Evolutionary conservation across 2,797 vertebrate species (phyloP).

Genomic region (Melanotaenia pygmaea): DNA sequence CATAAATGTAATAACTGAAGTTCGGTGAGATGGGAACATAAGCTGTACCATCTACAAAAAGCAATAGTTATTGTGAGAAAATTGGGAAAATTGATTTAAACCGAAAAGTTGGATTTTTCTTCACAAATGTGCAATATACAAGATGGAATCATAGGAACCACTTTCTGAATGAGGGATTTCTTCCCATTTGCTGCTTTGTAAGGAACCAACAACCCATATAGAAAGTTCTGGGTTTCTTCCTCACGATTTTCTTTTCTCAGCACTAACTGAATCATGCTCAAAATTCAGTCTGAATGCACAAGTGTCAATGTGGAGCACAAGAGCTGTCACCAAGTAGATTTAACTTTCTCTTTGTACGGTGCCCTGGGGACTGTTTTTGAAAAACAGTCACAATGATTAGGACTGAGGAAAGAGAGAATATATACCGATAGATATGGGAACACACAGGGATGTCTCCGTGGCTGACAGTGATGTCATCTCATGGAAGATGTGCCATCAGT

Average conservation of each 20-base stretch:
- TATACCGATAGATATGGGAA: background rate
- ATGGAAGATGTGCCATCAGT: slow-evolving; percentile 34
- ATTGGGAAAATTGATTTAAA: background rate
- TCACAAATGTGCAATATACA: slow-evolving; percentile 8
- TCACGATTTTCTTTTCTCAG: background rate
- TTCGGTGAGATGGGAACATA: background rate
- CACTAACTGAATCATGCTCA: slow-evolving; percentile 30
- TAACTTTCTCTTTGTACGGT: slow-evolving; percentile 34
- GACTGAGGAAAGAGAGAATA: slow-evolving; percentile 33
- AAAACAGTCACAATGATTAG: slow-evolving; percentile 57
- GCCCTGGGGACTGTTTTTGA: slow-evolving; percentile 46
- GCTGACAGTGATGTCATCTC: slow-evolving; percentile 47
- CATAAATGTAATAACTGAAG: background rate
- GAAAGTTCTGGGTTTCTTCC: background rate
- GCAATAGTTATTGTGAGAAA: background rate
- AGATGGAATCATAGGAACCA: slow-evolving; percentile 7
- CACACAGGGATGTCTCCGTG: slow-evolving; percentile 2
- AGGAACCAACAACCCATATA: slow-evolving; percentile 3
- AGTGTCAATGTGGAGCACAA: slow-evolving; percentile 28
- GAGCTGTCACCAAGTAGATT: slow-evolving; percentile 51
- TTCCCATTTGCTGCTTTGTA: slow-evolving; percentile 19
- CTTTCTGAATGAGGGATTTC: slow-evolving; percentile 10
- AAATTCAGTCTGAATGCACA: slow-evolving; percentile 37
- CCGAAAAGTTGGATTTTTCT: background rate
- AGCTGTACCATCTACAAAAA: background rate